Percentiles rank a stretch among this genome's conserved stretches.
phyloP scores from a whole-genome alignment of 2,888 invertebrate genomes.

The Acleris cristana region DNA sequence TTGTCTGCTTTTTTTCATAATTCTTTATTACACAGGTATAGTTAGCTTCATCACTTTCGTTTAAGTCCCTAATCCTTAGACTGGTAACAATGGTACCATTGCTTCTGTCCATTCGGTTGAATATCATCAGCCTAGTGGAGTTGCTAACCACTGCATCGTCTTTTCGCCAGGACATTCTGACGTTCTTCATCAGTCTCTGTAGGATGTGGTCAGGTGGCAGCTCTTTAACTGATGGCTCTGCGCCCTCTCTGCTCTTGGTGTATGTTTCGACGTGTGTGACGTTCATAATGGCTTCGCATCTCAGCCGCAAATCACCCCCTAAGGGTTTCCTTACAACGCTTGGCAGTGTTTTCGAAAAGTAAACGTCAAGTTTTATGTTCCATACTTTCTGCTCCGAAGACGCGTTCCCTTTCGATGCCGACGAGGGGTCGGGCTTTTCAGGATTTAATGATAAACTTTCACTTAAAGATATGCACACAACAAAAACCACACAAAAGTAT shows the following conservation, averaged over 20 bases:
- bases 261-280: constrained; percentile 73
- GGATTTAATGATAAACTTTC: constrained; percentile 56
- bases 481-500: constrained; percentile 69
- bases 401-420: constrained; percentile 60
- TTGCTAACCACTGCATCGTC: constrained; percentile 61
- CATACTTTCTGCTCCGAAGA: constrained; percentile 71
- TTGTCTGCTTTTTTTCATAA: constrained; percentile 71
- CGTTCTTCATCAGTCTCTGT: constrained; percentile 69
- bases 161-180: constrained; percentile 76
- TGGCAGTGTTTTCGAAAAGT: constrained; percentile 72
- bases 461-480: constrained; percentile 66
- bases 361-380: constrained; percentile 76
- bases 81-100: constrained; percentile 72
- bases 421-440: constrained; percentile 60
- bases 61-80: constrained; percentile 65
- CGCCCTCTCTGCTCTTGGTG: constrained; percentile 69
- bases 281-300: constrained; percentile 76
- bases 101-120: constrained; percentile 68
- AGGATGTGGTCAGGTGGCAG: constrained; percentile 71
- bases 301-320: constrained; percentile 65
- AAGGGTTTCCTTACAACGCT: constrained; percentile 56
- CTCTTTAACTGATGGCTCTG: constrained; percentile 66
- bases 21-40: constrained; percentile 76
- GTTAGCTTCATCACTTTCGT: constrained; percentile 63
- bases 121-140: constrained; percentile 58